Evolutionary conservation across 1,140 invertebrate genomes (phyloP), one percentile per base, ranked within the genome.

Genomic region (Euwallacea fornicatus): DNA sequence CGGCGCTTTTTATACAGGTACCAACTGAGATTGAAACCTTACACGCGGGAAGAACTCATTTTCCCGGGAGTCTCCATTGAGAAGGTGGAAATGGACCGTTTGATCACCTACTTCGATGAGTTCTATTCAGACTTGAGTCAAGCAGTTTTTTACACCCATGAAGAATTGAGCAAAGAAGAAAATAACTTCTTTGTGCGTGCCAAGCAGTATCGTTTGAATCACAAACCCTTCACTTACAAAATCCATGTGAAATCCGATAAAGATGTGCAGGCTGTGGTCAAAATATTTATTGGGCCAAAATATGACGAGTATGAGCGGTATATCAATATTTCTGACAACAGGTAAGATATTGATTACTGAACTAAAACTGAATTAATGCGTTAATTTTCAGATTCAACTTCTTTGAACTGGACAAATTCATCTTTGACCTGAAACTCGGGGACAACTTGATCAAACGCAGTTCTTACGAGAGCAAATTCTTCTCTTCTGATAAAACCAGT

Each of bases 41-140:
- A 92, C 82, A 86, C 83, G 6, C 79, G 81, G 41, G 83, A 87
- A 8, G 86, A 91, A 64, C 63, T 80, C 88, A 71, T 47, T 71
- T 88, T 86, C 78, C 84, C 86, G 6, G 80, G 76, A 84, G 83
- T 92, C 13, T 86, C 86, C 73, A 84, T 93, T 67, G 85, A 88
- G 66, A 85, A 84, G 46, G 83, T 91, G 6, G 76, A 80, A 2
- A 83, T 90, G 2, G 88, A 88, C 78, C 85, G 87, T 60, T 79
- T 93, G 7, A 83, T 86, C 13, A 92, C 91, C 21, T 92, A 87
- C 79, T 91, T 91, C 81, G 89, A 92, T 58, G 82, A 90, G 43
- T 88, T 86, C 74, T 86, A 90, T 75, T 75, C 89, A 13, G 86
- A 90, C 71, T 85, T 91, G 42, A 88, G 84, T 76, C 90, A 91